Evolutionary conservation across 2,113 vertebrate species (phyloP).

Genomic region (Spizaetus ornatus): DNA sequence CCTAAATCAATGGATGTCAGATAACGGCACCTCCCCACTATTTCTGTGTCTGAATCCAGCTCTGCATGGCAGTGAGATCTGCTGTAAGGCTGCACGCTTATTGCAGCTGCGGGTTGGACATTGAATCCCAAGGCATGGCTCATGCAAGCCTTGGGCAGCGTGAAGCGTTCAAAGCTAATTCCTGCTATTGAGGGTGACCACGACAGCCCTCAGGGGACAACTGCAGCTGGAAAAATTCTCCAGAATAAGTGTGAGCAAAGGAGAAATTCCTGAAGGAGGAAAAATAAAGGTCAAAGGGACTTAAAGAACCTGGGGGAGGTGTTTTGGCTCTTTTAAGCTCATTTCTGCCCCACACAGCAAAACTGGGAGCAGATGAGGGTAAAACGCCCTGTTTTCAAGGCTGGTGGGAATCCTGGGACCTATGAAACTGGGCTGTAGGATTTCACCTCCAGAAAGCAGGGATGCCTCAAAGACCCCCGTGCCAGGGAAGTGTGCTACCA

Average conservation of each 20-base stretch:
- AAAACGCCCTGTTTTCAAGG: neutral
- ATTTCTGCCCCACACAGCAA: neutral
- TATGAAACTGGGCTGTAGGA: neutral
- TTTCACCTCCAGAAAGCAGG: neutral
- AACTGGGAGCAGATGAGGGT: neutral
- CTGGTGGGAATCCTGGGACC: neutral
- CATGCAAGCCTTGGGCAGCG: accelerated
- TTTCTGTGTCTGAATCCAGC: neutral
- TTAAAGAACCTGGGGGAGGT: neutral
- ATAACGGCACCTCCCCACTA: neutral
- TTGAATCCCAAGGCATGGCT: accelerated
- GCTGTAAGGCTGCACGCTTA: neutral
- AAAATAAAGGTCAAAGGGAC: neutral
- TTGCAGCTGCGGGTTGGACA: neutral
- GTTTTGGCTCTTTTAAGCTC: neutral
- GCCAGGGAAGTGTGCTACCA: neutral
- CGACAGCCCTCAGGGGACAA: neutral
- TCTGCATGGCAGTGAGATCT: neutral
- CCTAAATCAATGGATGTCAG: neutral
- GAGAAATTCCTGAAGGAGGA: neutral
- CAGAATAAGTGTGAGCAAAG: neutral
- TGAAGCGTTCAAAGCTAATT: neutral
- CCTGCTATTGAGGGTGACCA: neutral
- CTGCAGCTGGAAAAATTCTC: neutral
- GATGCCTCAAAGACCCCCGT: accelerated